Evolutionary conservation across 2,797 vertebrate species (phyloP).

Genomic region (Adrianichthys oophorus): DNA sequence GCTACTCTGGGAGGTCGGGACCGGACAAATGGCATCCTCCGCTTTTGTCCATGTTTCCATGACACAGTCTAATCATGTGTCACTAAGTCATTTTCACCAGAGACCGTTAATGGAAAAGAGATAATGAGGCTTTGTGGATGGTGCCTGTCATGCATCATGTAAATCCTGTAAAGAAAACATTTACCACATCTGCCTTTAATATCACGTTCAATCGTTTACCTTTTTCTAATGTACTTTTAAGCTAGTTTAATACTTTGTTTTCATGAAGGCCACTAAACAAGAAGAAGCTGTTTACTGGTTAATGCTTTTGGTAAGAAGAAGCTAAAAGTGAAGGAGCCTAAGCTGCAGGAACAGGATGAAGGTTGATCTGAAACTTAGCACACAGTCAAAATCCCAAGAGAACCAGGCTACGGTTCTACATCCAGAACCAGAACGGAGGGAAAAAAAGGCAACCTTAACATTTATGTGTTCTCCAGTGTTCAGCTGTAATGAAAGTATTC

Average conservation of each 20-base stretch:
- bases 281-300: too few species aligned
- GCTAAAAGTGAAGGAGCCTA: too few species aligned
- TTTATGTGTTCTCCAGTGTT: too few species aligned
- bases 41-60: constrained; percentile 25
- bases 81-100: constrained; percentile 43
- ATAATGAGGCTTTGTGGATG: constrained; percentile 28
- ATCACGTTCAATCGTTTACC: too few species aligned
- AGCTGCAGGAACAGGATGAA: too few species aligned
- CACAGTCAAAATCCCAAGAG: not conserved
- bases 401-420: too few species aligned
- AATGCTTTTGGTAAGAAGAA: too few species aligned
- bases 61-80: constrained; percentile 31
- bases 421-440: not conserved
- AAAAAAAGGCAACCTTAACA: not conserved
- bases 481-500: too few species aligned
- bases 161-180: not conserved
- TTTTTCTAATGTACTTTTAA: too few species aligned
- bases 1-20: constrained; percentile 6
- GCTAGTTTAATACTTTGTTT: too few species aligned
- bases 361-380: too few species aligned
- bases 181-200: not conserved
- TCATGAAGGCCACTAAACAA: too few species aligned
- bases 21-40: constrained; percentile 15
- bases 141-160: not conserved
- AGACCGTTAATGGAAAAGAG: constrained; percentile 27